Base-by-base conservation (phyloP, 2,797 vertebrate species). In the Spinibarbus caldwelli region DNA sequence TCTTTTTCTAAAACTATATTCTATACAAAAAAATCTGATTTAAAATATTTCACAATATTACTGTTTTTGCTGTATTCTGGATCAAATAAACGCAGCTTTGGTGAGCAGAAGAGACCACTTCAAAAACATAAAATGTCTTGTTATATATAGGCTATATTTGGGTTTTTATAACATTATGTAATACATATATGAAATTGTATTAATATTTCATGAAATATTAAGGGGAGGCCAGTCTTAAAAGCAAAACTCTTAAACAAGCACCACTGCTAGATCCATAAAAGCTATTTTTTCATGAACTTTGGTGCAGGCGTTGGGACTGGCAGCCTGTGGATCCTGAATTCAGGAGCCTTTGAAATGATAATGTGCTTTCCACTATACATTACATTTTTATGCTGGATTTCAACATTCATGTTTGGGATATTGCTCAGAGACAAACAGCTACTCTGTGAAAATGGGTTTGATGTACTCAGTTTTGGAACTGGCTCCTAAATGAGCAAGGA, bases 311-410 rank as follows among this genome's bases (percentile, higher is more conserved):
- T 66, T 78, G 14, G 36, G 29, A 59, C 66, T 45, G 83, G 23
- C 85, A 81, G 82, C 85, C 86, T 66, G 52, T 75, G 83, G 86
- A 75, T 86, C 85, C 82, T 83, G 52, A 77, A 84, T 87, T 85
- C 54, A 83, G 78, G 10, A 85, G 72, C 85, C 89, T 90, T 90
- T 90, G 85, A 90, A 90, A 89, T 90, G 81, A 80, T 89, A 90
- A 90, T 90, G 82, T 72, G 29, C 67, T 86, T 86, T 71, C 82
- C 78, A 87, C 71, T 86, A 73, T 85, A 78, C 75, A 87, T 90
- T 87, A 88, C 75, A 73, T 82, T 89, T 87, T 80, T 77, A 87
- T 78, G 88, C 83, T 26, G 81, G 54, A 88, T 88, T 87, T 79
- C 64, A 83, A 82, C 87, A 88, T 83, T 89, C 78, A 85, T 78